Percentiles rank a stretch among this genome's conserved stretches.
Evolutionary conservation across 2,113 vertebrate genomes (phyloP).

Genomic region (Elanus axillaris): DNA sequence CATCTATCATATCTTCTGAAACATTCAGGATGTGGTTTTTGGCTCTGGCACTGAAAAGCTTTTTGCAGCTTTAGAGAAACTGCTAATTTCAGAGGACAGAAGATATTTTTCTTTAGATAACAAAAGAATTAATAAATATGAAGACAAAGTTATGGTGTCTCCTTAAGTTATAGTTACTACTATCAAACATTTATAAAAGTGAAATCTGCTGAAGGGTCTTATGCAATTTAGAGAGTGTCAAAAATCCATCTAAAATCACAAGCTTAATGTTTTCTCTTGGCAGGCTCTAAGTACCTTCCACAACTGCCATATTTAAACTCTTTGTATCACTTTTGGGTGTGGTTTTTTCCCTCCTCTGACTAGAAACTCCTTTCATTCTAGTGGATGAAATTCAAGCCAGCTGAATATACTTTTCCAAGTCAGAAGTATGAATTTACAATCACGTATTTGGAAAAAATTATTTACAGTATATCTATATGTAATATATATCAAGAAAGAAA

Average conservation of each 20-base stretch:
- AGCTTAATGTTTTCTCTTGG: background rate
- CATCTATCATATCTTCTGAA: background rate
- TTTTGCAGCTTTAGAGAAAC: background rate
- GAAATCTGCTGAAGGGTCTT: background rate
- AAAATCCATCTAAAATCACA: background rate
- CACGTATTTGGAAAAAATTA: background rate
- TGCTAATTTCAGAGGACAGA: background rate
- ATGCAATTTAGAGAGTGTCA: background rate
- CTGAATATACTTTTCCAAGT: background rate
- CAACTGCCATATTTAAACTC: background rate
- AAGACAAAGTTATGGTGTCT: background rate
- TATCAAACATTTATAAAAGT: background rate
- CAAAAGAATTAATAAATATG: background rate
- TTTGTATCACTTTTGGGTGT: background rate
- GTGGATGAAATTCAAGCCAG: background rate
- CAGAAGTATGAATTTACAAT: background rate
- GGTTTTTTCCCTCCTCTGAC: background rate
- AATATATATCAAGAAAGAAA: background rate
- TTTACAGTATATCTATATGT: background rate
- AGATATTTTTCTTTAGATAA: constrained; percentile 8
- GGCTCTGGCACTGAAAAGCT: background rate
- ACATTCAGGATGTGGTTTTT: constrained; percentile 4
- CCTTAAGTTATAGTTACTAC: background rate
- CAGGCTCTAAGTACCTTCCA: background rate
- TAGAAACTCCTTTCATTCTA: background rate